Percentiles rank a stretch among this genome's conserved stretches.
Conservation (phyloP, 1,140 invertebrate genomes). For the Tenebrio molitor region DNA sequence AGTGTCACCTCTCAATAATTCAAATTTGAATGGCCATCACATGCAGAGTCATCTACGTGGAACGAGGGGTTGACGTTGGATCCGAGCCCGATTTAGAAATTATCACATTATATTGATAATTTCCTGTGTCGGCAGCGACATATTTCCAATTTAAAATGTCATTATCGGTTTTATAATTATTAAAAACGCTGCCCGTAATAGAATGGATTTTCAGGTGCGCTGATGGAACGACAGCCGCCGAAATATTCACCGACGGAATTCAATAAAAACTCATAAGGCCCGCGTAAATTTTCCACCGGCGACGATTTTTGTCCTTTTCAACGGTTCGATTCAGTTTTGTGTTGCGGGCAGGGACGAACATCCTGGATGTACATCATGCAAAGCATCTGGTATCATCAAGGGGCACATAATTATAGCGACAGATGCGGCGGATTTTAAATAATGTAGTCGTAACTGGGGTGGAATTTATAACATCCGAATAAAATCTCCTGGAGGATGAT, state of each 20-base stretch:
- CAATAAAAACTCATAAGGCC: constrained; percentile 18
- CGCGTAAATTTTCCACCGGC: not conserved
- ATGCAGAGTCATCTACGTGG: constrained; percentile 25
- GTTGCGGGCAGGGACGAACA: not conserved
- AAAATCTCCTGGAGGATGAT: constrained; percentile 32
- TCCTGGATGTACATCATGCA: not conserved
- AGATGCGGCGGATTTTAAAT: constrained; percentile 43
- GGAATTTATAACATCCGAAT: constrained; percentile 44
- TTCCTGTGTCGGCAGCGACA: constrained; percentile 44
- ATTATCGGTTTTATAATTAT: constrained; percentile 39
- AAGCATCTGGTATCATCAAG: constrained; percentile 35
- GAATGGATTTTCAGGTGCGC: constrained; percentile 22
- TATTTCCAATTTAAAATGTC: constrained; percentile 42
- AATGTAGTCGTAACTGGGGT: constrained; percentile 20
- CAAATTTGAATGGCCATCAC: constrained; percentile 45
- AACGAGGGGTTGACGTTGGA: constrained; percentile 10
- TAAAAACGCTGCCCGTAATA: constrained; percentile 10
- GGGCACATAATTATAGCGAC: constrained; percentile 48
- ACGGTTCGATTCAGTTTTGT: constrained; percentile 5
- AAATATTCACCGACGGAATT: constrained; percentile 11
- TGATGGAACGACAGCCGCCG: constrained; percentile 3
- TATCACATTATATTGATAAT: constrained; percentile 52
- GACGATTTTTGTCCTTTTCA: constrained; percentile 14
- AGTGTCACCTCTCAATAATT: constrained; percentile 41
- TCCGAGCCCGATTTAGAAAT: constrained; percentile 39